phyloP scores from a whole-genome alignment of 1,140 invertebrate species.

The Neodiprion fabricii region DNA sequence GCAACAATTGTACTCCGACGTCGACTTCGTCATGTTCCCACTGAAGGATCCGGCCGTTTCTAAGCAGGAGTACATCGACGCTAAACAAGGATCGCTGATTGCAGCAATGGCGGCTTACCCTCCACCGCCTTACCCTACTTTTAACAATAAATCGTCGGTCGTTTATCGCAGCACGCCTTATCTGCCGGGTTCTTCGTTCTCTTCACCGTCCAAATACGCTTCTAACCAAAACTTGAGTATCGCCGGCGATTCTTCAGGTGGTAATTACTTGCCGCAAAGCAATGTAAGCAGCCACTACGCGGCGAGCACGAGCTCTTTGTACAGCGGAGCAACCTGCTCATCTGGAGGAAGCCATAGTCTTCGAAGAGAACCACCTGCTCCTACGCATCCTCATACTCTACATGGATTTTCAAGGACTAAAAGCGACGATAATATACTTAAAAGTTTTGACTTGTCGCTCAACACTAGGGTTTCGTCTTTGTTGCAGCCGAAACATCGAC shows the following conservation, averaged over 20 bases:
- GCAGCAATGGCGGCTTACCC: slow-evolving; percentile 68
- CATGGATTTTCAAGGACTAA: slow-evolving; percentile 69
- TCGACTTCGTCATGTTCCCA: slow-evolving; percentile 89
- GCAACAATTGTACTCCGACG: slow-evolving; percentile 86
- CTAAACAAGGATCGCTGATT: slow-evolving; percentile 75
- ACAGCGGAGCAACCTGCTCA: slow-evolving; percentile 60
- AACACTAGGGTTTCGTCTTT: slow-evolving; percentile 48
- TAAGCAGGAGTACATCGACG: slow-evolving; percentile 88
- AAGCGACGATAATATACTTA: slow-evolving; percentile 81
- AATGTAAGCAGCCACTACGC: slow-evolving; percentile 55
- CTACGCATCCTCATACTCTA: slow-evolving; percentile 58
- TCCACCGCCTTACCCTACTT: slow-evolving; percentile 62
- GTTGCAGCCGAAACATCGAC: slow-evolving; percentile 66
- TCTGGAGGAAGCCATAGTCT: slow-evolving; percentile 60
- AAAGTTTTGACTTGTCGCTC: slow-evolving; percentile 63
- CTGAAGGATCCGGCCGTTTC: slow-evolving; percentile 86
- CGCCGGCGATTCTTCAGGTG: slow-evolving; percentile 44
- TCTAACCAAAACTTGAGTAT: slow-evolving; percentile 75
- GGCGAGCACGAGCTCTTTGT: slow-evolving; percentile 59
- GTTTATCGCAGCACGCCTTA: slow-evolving; percentile 83
- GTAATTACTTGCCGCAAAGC: slow-evolving; percentile 42
- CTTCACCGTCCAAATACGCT: slow-evolving; percentile 71
- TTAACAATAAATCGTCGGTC: slow-evolving; percentile 69
- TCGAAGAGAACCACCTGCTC: slow-evolving; percentile 60
- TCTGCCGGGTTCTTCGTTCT: slow-evolving; percentile 68